Evolutionary conservation across 1,140 invertebrate species (phyloP).

Genomic region (Trachymyrmex cornetzi): DNA sequence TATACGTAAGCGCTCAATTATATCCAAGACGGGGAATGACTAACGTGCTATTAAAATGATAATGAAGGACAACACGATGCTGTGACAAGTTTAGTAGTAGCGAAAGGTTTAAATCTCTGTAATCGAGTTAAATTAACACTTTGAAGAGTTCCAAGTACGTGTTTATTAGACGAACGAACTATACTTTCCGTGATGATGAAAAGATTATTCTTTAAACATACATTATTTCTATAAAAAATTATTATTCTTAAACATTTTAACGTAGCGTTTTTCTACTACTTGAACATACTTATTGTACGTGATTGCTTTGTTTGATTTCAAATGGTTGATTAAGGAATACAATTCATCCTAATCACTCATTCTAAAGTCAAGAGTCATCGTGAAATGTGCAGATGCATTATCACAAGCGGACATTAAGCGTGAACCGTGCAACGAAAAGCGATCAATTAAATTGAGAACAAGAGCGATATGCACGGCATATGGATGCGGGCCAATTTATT

Average conservation of each 20-base stretch:
- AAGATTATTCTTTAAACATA: constrained; percentile 1
- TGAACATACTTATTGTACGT: background rate
- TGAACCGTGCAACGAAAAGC: constrained; percentile 75
- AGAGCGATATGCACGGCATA: constrained; percentile 64
- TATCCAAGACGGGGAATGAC: background rate
- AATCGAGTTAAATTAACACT: constrained; percentile 5
- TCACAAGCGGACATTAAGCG: constrained; percentile 31
- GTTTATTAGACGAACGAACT: background rate
- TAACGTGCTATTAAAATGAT: constrained; percentile 44
- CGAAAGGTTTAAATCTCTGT: constrained; percentile 6
- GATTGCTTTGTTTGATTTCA: background rate
- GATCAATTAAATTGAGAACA: constrained; percentile 84
- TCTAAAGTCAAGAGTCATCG: constrained; percentile 5
- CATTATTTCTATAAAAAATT: background rate
- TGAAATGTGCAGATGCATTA: background rate
- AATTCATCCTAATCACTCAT: background rate
- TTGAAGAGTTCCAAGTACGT: background rate
- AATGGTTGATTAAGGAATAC: constrained; percentile 6
- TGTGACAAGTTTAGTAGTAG: background rate
- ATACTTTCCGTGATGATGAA: background rate
- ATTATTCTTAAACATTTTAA: background rate
- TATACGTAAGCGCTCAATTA: constrained; percentile 43
- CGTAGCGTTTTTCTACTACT: background rate
- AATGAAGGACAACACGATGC: constrained; percentile 23
- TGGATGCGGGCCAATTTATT: constrained; percentile 84